These are phyloP conservation scores for Scolanthus callimorphus DNA, from an alignment of 92 coral and sea anemone species.

Conservation along the genomic window DNA sequence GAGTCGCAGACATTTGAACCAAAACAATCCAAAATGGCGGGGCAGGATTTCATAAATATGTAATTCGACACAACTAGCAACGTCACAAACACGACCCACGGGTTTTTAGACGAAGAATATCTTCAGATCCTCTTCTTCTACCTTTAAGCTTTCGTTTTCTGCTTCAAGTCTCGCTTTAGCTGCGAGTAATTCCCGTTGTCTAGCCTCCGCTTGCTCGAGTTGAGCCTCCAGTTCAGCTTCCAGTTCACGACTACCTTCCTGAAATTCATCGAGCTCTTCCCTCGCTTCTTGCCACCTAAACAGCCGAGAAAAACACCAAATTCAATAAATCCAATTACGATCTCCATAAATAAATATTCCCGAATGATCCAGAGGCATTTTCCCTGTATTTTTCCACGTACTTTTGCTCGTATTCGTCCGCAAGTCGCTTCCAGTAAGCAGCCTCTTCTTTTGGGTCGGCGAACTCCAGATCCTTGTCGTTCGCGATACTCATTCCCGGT, in stretches of 20 bases:
- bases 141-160: conserved; percentile 96
- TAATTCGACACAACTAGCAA: conserved; percentile 35
- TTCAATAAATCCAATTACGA: no score
- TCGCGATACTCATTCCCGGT: conserved; percentile 96
- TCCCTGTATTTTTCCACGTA: conserved; percentile 46
- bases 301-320: conserved; percentile 30
- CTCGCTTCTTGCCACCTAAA: conserved; percentile 97
- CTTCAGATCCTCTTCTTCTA: conserved; percentile 6
- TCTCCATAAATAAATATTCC: no score
- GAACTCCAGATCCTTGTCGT: conserved; percentile 97
- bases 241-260: conserved; percentile 98
- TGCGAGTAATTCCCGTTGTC: conserved; percentile 94
- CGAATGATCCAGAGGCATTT: no score
- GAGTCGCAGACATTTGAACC: neutral
- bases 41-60: conserved; percentile 58
- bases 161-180: conserved; percentile 91
- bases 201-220: conserved; percentile 98
- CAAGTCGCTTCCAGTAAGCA: conserved; percentile 94
- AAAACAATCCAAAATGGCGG: conserved; percentile 21
- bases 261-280: conserved; percentile 99
- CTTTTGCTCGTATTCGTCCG: conserved; percentile 95
- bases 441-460: conserved; percentile 99
- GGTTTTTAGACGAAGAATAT: neutral
- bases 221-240: conserved; percentile 98
- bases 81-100: conserved; percentile 39